These are phyloP conservation scores for Ophioninae sp. DNA, from an alignment of 2,888 invertebrate genomes.

Conservation along the genomic window DNA sequence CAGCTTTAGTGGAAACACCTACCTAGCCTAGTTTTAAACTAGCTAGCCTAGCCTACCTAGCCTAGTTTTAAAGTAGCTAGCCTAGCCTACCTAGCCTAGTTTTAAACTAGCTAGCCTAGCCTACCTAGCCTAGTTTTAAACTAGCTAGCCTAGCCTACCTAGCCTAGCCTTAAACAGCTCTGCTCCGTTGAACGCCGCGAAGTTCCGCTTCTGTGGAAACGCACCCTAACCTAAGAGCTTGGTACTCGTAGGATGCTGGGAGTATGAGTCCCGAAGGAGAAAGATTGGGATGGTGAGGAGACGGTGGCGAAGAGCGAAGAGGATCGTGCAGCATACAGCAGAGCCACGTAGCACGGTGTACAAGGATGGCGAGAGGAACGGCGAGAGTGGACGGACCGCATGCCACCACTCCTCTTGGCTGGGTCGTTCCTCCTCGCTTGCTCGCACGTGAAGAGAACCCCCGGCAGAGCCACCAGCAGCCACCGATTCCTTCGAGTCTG, in stretches of 20 bases:
- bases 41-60: too few species aligned
- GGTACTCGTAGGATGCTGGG: constrained; percentile 67
- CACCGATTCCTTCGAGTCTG: constrained; percentile 41
- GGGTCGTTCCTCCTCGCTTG: constrained; percentile 49
- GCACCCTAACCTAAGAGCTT: background rate
- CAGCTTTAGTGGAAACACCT: too few species aligned
- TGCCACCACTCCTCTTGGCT: constrained; percentile 75
- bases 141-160: too few species aligned
- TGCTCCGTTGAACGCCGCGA: too few species aligned
- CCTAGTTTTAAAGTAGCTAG: too few species aligned
- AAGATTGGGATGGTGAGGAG: constrained; percentile 44
- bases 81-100: too few species aligned
- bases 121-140: too few species aligned
- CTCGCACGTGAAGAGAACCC: constrained; percentile 30
- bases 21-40: too few species aligned
- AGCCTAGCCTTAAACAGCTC: too few species aligned
- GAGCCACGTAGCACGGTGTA: constrained; percentile 39
- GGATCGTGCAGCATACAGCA: constrained; percentile 41
- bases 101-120: too few species aligned
- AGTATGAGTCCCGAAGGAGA: constrained; percentile 52
- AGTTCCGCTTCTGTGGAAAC: too few species aligned
- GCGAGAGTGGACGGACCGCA: constrained; percentile 81
- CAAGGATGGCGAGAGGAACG: constrained; percentile 63
- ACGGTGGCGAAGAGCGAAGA: background rate
- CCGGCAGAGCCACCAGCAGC: constrained; percentile 31